Conservation (phyloP, 2,888 invertebrate genomes). For the Drosophila melanosoma region DNA sequence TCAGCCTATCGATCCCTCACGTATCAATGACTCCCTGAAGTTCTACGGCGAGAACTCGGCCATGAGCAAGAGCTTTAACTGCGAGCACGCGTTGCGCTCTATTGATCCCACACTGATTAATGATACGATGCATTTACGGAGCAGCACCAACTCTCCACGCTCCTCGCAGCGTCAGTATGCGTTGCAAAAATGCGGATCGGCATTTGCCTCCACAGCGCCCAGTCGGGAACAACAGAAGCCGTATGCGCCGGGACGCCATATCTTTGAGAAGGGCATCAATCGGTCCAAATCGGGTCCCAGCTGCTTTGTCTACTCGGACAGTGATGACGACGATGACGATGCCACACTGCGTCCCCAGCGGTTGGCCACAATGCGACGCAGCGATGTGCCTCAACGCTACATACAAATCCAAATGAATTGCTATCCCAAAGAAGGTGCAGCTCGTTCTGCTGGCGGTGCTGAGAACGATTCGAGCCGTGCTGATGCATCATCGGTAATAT, state of each 20-base stretch:
- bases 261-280: slow-evolving; percentile 84
- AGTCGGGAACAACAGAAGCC: slow-evolving; percentile 54
- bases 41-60: slow-evolving; percentile 84
- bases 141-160: slow-evolving; percentile 66
- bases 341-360: slow-evolving; percentile 81
- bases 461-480: slow-evolving; percentile 79
- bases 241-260: slow-evolving; percentile 70
- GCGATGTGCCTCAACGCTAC: slow-evolving; percentile 82
- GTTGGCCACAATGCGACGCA: slow-evolving; percentile 82
- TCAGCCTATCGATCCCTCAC: slow-evolving; percentile 85
- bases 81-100: slow-evolving; percentile 83
- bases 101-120: slow-evolving; percentile 83
- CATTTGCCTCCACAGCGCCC: slow-evolving; percentile 61
- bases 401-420: slow-evolving; percentile 85
- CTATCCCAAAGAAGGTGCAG: slow-evolving; percentile 80
- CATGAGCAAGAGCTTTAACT: slow-evolving; percentile 85
- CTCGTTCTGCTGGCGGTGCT: slow-evolving; percentile 9
- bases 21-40: slow-evolving; percentile 85
- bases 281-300: slow-evolving; percentile 85
- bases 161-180: slow-evolving; percentile 80
- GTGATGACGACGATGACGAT: slow-evolving; percentile 82
- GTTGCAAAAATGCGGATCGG: slow-evolving; percentile 84
- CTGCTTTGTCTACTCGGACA: slow-evolving; percentile 83
- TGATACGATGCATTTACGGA: slow-evolving; percentile 81
- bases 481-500: slow-evolving; percentile 72